Conservation (phyloP, 1,140 invertebrate genomes). For the Pomacea maculata region DNA sequence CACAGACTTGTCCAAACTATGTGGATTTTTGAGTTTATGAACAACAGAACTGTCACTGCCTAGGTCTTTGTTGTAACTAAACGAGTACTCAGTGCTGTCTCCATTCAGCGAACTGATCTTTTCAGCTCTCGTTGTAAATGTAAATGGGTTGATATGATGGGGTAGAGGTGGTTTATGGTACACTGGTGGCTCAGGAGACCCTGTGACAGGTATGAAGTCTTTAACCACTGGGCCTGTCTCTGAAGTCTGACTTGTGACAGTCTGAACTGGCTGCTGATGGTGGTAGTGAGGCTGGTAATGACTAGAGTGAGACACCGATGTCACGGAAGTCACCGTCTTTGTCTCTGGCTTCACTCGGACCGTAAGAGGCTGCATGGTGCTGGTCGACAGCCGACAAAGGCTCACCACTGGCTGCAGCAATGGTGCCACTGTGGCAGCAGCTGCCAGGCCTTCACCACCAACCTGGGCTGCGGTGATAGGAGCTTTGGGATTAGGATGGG, state of each 20-base stretch:
- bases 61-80: too few relatives aligned
- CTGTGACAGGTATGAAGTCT: conserved; percentile 14
- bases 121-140: conserved; percentile 7
- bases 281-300: conserved; percentile 16
- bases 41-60: too few relatives aligned
- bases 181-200: conserved; percentile 10
- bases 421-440: not conserved
- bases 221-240: conserved; percentile 8
- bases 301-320: not conserved
- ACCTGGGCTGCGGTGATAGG: not conserved
- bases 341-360: not conserved
- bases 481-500: not conserved
- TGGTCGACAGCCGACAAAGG: not conserved
- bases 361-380: conserved; percentile 1
- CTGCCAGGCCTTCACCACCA: too few relatives aligned
- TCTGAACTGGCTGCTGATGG: conserved; percentile 14
- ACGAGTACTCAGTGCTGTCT: too few relatives aligned
- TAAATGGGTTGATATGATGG: conserved; percentile 14
- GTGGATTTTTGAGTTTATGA: too few relatives aligned
- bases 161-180: not conserved
- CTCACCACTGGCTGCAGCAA: conserved; percentile 1
- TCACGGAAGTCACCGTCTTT: not conserved
- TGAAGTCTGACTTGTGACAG: conserved; percentile 19
- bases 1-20: not conserved
- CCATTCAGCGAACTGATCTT: too few relatives aligned